Percentiles rank a stretch among this genome's conserved stretches.
These are phyloP conservation scores for Fissipunctia ypsillon DNA, from an alignment of 2,888 invertebrate species.

Conservation along the genomic window DNA sequence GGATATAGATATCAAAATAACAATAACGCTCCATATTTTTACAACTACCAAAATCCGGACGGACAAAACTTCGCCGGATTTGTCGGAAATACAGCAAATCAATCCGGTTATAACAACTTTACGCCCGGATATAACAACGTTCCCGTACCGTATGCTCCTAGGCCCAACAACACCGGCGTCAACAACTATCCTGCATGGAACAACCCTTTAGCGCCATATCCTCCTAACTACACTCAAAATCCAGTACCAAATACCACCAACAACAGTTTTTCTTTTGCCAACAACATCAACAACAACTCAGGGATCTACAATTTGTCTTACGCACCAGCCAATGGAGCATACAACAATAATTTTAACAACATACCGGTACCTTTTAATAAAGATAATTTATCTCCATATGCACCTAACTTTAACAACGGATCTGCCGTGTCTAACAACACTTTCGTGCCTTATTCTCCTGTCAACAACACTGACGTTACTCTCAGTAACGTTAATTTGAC, in stretches of 20 bases:
- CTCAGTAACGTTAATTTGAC: not conserved
- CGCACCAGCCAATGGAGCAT: slow-evolving; percentile 4
- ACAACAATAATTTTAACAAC: slow-evolving; percentile 15
- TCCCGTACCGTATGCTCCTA: not conserved
- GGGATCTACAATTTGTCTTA: slow-evolving; percentile 18
- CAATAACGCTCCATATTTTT: slow-evolving; percentile 18
- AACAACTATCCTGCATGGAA: not conserved
- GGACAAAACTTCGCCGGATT: slow-evolving; percentile 43
- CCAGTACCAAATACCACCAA: not conserved
- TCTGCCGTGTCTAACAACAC: not conserved
- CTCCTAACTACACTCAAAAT: not conserved
- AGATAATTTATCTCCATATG: slow-evolving; percentile 4
- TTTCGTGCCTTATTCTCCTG: not conserved
- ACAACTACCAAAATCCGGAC: slow-evolving; percentile 55
- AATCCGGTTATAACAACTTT: not conserved
- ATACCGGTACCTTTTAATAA: slow-evolving; percentile 9
- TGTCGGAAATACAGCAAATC: slow-evolving; percentile 5
- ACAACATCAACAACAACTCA: slow-evolving; percentile 5
- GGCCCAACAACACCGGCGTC: not conserved
- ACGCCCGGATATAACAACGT: not conserved
- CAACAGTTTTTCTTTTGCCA: not conserved
- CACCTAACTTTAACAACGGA: slow-evolving; percentile 14
- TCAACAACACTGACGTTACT: slow-evolving; percentile 8
- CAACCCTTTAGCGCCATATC: slow-evolving; percentile 2
- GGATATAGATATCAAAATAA: slow-evolving; percentile 7